These are phyloP conservation scores for Drosophila yooni DNA, from an alignment of 2,888 invertebrate genomes.

Conservation along the genomic window DNA sequence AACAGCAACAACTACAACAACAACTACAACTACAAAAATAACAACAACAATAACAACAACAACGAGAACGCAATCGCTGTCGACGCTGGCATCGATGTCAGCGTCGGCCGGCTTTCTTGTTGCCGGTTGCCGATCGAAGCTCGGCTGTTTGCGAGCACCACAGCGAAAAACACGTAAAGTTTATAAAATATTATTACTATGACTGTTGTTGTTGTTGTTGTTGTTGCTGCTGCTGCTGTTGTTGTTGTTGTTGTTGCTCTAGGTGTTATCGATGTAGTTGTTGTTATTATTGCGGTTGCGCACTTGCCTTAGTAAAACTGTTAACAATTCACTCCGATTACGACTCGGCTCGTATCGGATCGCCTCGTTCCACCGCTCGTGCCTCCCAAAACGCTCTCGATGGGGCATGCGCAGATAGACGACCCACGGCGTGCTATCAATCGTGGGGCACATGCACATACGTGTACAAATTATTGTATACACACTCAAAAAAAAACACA, in stretches of 20 bases:
- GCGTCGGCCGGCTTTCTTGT: slow-evolving; percentile 24
- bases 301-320: slow-evolving; percentile 77
- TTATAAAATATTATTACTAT: slow-evolving; percentile 76
- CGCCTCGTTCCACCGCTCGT: slow-evolving; percentile 23
- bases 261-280: slow-evolving; percentile 58
- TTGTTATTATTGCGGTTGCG: slow-evolving; percentile 40
- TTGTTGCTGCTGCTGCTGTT: slow-evolving; percentile 25
- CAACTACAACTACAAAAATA: background rate
- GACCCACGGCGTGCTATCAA: slow-evolving; percentile 55
- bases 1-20: background rate
- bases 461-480: slow-evolving; percentile 7
- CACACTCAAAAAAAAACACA: background rate
- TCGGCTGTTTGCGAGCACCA: slow-evolving; percentile 37
- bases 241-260: slow-evolving; percentile 33
- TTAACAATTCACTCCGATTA: slow-evolving; percentile 76
- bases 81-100: slow-evolving; percentile 13
- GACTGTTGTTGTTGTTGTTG: slow-evolving; percentile 40
- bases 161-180: slow-evolving; percentile 58
- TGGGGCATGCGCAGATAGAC: slow-evolving; percentile 47
- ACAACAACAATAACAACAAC: background rate
- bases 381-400: slow-evolving; percentile 6
- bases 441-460: slow-evolving; percentile 29
- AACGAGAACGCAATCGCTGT: slow-evolving; percentile 6
- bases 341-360: slow-evolving; percentile 49
- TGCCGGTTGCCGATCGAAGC: slow-evolving; percentile 45